Conservation (phyloP, 2,888 invertebrate genomes). For the Chydorus sphaericus region DNA sequence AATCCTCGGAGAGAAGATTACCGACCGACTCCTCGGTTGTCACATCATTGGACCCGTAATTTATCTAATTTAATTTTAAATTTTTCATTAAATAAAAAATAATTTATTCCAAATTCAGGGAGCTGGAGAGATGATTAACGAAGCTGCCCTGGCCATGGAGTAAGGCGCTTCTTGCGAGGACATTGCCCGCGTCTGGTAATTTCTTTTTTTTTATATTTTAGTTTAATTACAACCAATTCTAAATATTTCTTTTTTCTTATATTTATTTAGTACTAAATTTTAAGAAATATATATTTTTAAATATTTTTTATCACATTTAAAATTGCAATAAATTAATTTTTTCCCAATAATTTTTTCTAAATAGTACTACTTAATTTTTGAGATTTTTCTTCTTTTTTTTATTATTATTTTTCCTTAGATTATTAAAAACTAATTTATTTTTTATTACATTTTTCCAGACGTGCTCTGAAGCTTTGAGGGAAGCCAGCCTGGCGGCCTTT, state of each 20-base stretch:
- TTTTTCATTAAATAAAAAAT: too few species aligned
- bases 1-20: constrained; percentile 79
- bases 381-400: too few species aligned
- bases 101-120: constrained; percentile 35
- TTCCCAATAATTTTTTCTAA: too few species aligned
- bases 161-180: constrained; percentile 98
- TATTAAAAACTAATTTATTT: too few species aligned
- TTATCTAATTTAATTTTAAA: constrained; percentile 20
- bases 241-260: too few species aligned
- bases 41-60: constrained; percentile 92
- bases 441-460: constrained; percentile 62
- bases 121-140: constrained; percentile 95
- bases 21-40: constrained; percentile 88
- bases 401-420: too few species aligned
- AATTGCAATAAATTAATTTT: too few species aligned
- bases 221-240: too few species aligned
- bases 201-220: constrained; percentile 88
- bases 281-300: constrained; percentile 1
- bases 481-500: constrained; percentile 90
- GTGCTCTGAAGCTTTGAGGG: constrained; percentile 89
- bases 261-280: background rate
- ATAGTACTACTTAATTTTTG: too few species aligned
- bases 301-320: constrained; percentile 10
- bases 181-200: constrained; percentile 94
- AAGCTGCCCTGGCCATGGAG: constrained; percentile 95